Conservation (phyloP, 2,797 vertebrate species). For the Percopsis omiscomaycus region DNA sequence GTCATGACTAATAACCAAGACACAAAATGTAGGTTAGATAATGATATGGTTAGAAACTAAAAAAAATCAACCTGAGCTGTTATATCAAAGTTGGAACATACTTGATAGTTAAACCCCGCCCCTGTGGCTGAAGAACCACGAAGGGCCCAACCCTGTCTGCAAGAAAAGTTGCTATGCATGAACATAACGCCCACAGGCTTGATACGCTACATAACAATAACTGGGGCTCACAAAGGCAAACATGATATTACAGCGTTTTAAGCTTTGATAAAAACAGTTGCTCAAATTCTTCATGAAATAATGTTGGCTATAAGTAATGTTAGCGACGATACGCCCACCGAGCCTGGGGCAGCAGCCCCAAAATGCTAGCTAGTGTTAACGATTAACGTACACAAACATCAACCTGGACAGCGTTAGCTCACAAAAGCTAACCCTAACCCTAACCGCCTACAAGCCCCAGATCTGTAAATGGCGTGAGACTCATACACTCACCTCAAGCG, state of each 20-base stretch:
- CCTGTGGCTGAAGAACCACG: constrained; percentile 15
- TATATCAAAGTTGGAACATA: neutral
- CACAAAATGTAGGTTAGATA: neutral
- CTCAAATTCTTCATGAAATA: neutral
- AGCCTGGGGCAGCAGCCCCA: neutral
- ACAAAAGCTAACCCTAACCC: too few relatives aligned
- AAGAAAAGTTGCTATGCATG: constrained; percentile 57
- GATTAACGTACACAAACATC: constrained; percentile 41
- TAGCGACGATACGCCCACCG: neutral
- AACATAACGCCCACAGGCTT: constrained; percentile 45
- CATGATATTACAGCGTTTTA: neutral
- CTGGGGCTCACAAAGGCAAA: neutral
- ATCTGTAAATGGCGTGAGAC: neutral
- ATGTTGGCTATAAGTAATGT: neutral
- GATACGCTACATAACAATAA: neutral
- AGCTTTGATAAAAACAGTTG: neutral
- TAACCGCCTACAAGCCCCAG: neutral
- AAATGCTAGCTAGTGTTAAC: constrained; percentile 57
- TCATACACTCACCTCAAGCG: constrained; percentile 53
- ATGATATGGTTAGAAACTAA: neutral
- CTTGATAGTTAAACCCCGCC: neutral
- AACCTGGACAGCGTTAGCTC: neutral
- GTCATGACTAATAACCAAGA: neutral
- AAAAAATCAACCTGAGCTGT: neutral
- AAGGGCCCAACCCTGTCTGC: constrained; percentile 21